These are phyloP conservation scores for Sternotherus odoratus DNA, from an alignment of 2,797 vertebrate species.

Conservation along the genomic window DNA sequence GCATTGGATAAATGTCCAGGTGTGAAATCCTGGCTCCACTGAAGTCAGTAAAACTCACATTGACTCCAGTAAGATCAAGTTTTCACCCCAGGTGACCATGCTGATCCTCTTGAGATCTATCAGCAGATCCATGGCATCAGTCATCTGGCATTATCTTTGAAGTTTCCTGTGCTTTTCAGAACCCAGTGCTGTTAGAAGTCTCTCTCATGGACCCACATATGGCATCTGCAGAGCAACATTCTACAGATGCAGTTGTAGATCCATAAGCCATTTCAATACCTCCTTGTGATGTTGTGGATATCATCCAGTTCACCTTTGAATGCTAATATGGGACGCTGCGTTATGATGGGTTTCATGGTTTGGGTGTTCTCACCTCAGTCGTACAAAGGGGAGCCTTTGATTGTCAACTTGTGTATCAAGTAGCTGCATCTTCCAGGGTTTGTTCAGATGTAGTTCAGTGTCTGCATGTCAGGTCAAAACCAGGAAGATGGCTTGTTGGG, in stretches of 20 bases:
- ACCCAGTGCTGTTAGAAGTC: neutral
- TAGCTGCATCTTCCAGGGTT: neutral
- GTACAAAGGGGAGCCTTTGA: neutral
- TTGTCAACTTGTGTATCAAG: neutral
- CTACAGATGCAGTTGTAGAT: neutral
- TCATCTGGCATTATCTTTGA: rapidly evolving
- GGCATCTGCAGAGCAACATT: neutral
- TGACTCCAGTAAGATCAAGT: neutral
- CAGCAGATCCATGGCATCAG: rapidly evolving
- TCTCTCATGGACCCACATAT: neutral
- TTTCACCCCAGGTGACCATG: neutral
- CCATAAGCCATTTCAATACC: neutral
- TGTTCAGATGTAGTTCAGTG: neutral
- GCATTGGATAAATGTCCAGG: neutral
- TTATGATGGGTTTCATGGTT: neutral
- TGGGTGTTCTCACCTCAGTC: neutral
- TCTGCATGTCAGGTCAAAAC: neutral
- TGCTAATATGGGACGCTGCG: neutral
- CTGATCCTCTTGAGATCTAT: neutral
- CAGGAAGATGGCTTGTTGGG: neutral
- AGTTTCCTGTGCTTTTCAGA: rapidly evolving
- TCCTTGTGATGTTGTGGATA: neutral
- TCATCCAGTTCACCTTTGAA: neutral
- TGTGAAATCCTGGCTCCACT: neutral
- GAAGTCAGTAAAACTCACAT: neutral